Evolutionary conservation across 2,888 invertebrate species (phyloP), one percentile per base, ranked within the genome.

Genomic region (Augochlorella aurata): DNA sequence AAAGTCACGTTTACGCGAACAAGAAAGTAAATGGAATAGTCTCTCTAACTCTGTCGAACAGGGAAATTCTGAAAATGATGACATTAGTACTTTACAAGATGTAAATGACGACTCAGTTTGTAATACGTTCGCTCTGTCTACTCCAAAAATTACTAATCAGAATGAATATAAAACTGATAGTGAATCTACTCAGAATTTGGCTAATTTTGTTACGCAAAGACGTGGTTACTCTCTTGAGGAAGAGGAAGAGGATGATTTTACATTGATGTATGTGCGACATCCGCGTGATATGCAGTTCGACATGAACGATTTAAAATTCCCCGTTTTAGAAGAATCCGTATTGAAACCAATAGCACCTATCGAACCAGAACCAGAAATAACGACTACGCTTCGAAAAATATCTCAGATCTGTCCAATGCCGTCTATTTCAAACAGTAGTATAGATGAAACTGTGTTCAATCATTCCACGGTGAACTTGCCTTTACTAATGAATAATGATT

Each of bases 221-320:
- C 87, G 92, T 45, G 85, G 88, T 2, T 83, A 75, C 38, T 0
- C 8, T 8, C 69, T 81, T 0, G 63, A 82, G 47, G 54, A 86
- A 18, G 89, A 90, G 5, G 88, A 89, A 5, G 90, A 91, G 1
- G 92, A 93, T 18, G 93, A 93, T 45, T 92, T 90, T 52, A 93
- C 93, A 0, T 74, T 93, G 10, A 87, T 93, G 79, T 72, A 83
- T 29, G 61, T 79, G 18, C 79, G 74, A 0, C 76, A 72, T 38
- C 81, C 87, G 16, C 61, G 85, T 18, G 86, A 87, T 5, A 21
- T 77, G 63, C 73, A 83, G 24, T 92, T 91, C 18, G 88, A 90
- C 68, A 79, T 92, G 9, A 90, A 90, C 49, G 92, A 93, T 21
- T 75, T 93, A 5, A 83, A 87, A 8, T 47, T 93, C n/a, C 92